Base-by-base conservation (phyloP, 2,888 invertebrate species). In the Rugalucina vietnamica region DNA sequence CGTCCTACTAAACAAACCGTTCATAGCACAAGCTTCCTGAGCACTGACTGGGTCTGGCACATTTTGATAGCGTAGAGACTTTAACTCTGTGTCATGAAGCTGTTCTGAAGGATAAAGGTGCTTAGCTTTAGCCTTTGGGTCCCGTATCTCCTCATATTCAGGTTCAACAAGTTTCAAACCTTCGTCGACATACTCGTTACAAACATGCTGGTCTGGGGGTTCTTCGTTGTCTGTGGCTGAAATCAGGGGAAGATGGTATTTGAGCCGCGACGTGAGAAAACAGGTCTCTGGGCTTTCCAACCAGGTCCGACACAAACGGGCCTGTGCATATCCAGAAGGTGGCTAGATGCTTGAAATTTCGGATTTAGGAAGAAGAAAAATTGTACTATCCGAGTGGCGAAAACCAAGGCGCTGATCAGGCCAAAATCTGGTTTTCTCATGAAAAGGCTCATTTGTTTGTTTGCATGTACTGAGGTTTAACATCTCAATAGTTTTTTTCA, bases 81-180 rank as follows among this genome's bases (percentile, higher is more conserved):
- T 27, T 10, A 43, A 18, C 14, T 79, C 81, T 24, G 76, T 76
- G 24, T 72, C n/a, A 37, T 36, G 21, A 10, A 34, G 18, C 5
- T 10, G 29, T 10, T 32, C 50, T 12, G 8, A 18, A 27, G 36
- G 54, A 21, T 54, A 54, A 18, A 54, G 54, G 34, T 21, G 65
- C 34, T 34, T 65, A 14, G 32, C 65, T 18, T 65, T 65, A 18
- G 65, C 65, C 32, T 34, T 65, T 4, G 65, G 83, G 69, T 87
- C 88, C 29, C 74, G 76, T 5, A 90, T 90, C 54, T 90, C 91
- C 54, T 91, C 89, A 72, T 90, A 90, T 70, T 87, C 89, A 0
- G 90, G 87, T 49, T 91, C 91, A 14, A 81, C 79, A 2, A 85
- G 79, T 69, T 87, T 88, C 8, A 77, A 72, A 1, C 81, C 89